Percentiles rank a stretch among this genome's conserved stretches.
These are phyloP conservation scores for Chloropsis cyanopogon DNA, from an alignment of 2,113 vertebrate genomes.

Conservation along the genomic window DNA sequence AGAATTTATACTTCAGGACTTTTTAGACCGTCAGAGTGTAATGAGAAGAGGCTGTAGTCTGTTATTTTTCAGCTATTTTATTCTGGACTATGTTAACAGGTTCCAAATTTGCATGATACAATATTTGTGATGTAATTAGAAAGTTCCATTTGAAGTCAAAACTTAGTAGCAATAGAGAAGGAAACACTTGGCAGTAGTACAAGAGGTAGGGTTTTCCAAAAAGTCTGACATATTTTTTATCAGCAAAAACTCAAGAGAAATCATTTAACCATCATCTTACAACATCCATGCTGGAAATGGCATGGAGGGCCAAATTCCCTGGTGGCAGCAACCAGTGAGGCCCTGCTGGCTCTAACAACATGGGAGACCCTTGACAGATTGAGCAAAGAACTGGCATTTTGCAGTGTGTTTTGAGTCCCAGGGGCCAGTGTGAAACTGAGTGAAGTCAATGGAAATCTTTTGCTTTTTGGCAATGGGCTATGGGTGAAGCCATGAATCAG, in stretches of 20 bases:
- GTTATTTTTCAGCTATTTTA: slow-evolving; percentile 28
- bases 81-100: slow-evolving; percentile 19
- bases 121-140: slow-evolving; percentile 56
- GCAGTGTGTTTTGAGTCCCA: neutral
- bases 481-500: slow-evolving; percentile 30
- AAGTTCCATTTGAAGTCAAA: slow-evolving; percentile 65
- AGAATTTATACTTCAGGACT: neutral
- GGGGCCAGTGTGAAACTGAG: neutral
- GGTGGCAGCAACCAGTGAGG: neutral
- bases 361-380: neutral
- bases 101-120: slow-evolving; percentile 52
- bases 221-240: slow-evolving; percentile 38
- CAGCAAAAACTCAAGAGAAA: neutral
- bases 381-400: neutral
- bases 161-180: slow-evolving; percentile 65
- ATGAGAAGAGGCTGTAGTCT: slow-evolving; percentile 21
- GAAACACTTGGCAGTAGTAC: slow-evolving; percentile 52
- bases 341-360: neutral
- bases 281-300: neutral
- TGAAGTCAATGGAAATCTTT: slow-evolving; percentile 49
- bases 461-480: neutral
- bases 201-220: slow-evolving; percentile 45
- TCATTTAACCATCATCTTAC: neutral
- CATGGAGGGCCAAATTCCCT: neutral
- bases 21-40: slow-evolving; percentile 9